Conservation (phyloP, 2,797 vertebrate genomes). For the Glyptemys insculpta region DNA sequence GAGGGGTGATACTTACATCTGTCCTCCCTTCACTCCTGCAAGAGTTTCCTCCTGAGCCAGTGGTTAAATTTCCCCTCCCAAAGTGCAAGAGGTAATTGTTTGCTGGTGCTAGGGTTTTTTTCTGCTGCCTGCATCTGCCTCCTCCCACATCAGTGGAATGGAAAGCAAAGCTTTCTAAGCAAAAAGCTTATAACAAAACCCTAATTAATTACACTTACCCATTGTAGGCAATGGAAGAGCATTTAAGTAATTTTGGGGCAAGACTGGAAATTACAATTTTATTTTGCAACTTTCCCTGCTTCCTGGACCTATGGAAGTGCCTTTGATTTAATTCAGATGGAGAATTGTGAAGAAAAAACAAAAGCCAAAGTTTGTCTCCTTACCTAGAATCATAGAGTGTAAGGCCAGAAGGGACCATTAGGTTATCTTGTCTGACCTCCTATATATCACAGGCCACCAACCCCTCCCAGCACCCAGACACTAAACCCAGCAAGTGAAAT, state of each 20-base stretch:
- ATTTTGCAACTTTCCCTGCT: neutral
- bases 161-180: neutral
- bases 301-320: neutral
- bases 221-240: neutral
- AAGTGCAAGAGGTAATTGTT: neutral
- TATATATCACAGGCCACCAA: neutral
- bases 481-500: neutral
- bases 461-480: neutral
- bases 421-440: neutral
- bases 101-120: neutral
- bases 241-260: neutral
- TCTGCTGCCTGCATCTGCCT: accelerated
- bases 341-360: neutral
- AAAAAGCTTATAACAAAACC: neutral
- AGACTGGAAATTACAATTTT: neutral
- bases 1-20: neutral
- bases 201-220: neutral
- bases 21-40: neutral
- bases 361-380: neutral
- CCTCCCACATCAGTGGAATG: neutral
- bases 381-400: neutral
- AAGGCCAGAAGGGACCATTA: neutral
- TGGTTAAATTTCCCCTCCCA: neutral
- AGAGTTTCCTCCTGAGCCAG: neutral
- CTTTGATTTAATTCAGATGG: neutral